These are phyloP conservation scores for Bombus pascuorum DNA, from an alignment of 1,140 invertebrate genomes.

Conservation along the genomic window DNA sequence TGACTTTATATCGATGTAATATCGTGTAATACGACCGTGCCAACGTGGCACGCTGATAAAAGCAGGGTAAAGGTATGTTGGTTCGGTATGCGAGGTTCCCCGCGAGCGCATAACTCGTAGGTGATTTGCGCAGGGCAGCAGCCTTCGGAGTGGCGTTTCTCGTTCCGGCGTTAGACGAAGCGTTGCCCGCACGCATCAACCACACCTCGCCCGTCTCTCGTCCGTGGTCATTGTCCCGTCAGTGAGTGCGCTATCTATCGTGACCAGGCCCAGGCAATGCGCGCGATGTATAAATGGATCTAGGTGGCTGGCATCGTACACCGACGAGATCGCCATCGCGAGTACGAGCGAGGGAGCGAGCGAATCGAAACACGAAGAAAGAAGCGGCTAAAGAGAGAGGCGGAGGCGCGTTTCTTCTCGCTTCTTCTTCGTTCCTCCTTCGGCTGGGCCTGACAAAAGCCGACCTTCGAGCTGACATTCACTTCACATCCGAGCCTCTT, in stretches of 20 bases:
- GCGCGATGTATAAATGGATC: slow-evolving; percentile 71
- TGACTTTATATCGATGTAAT: neutral
- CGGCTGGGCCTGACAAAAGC: slow-evolving; percentile 79
- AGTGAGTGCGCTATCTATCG: slow-evolving; percentile 67
- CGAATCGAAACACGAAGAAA: slow-evolving; percentile 11
- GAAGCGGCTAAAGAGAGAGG: neutral
- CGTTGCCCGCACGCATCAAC: slow-evolving; percentile 33
- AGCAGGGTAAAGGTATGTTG: neutral
- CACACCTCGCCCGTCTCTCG: slow-evolving; percentile 23
- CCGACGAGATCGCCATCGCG: slow-evolving; percentile 21
- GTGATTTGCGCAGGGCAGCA: slow-evolving; percentile 12
- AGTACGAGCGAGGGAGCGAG: neutral
- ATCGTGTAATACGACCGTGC: neutral
- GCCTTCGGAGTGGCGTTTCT: slow-evolving; percentile 14
- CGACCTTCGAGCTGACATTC: slow-evolving; percentile 82
- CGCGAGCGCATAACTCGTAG: neutral
- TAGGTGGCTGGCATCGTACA: slow-evolving; percentile 58
- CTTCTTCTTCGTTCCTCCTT: slow-evolving; percentile 2
- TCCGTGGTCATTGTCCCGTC: slow-evolving; percentile 76
- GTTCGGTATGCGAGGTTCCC: slow-evolving; percentile 9
- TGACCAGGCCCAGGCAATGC: slow-evolving; percentile 62
- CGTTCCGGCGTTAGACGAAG: slow-evolving; percentile 24
- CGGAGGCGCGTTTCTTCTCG: neutral
- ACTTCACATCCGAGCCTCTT: slow-evolving; percentile 69
- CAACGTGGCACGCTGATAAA: neutral